Evolutionary conservation across 2,797 vertebrate genomes (phyloP), one percentile per base, ranked within the genome.

Genomic region (Sebastes nivosus): DNA sequence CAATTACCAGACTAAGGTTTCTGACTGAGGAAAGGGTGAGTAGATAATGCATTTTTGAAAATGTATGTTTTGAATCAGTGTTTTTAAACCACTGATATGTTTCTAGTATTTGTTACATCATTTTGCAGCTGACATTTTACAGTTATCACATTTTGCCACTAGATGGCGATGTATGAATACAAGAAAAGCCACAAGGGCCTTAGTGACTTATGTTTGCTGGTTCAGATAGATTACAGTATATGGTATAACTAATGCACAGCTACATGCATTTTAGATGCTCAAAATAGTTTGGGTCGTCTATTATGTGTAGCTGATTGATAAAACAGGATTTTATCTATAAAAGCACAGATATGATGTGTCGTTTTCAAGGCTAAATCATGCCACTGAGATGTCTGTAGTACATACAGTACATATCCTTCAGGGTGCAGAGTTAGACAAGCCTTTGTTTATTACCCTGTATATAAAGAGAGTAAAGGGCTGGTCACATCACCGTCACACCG

Each of bases 131-230:
- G 11, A 27, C 0, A 25, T 67, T 52, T 27, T 64, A 5, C 65
- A 83, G 18, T 50, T 63, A 18, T 59, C 29, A n/a, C 1, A 16
- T 30, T 67, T 46, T 16, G 52, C 84, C 93, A 91, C 89, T 90
- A 94, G 91, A 88, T 90, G 92, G 93, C 10, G 46, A 66, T 72
- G 72, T 76, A 30, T 32, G 72, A 30, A 61, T 68, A 69, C 22
- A 38, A 57, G 10, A 61, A 12, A 5, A 50, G 68, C 29, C 16
- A 38, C 42, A 8, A 22, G 25, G 14, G 29, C 3, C 52, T 32
- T 68, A 16, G 30, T 38, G 36, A 52, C 52, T 8, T 46, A 1
- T 75, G 24, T 61, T 38, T 55, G 18, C 58, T 24, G 25, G 12
- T 63, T 63, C 11, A 32, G 8, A 18, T 25, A 32, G 24, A 80